A percentile compares a stretch with the other conserved stretches of the same genome.
phyloP scores from a whole-genome alignment of 2,797 vertebrate species.

The Setipinna tenuifilis region DNA sequence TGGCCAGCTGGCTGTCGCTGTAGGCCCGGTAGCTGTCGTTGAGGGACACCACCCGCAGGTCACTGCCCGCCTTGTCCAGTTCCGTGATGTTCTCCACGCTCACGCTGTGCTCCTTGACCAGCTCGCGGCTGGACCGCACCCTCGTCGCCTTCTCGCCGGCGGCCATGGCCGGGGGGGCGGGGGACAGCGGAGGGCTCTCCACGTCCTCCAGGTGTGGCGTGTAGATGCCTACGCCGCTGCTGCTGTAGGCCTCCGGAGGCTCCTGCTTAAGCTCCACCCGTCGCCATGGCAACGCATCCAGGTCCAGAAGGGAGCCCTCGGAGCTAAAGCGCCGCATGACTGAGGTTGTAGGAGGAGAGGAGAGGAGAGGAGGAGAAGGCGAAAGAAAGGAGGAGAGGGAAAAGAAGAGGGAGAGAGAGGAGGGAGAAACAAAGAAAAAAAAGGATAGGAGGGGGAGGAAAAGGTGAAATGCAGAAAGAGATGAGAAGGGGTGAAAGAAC shows the following conservation, averaged over 20 bases:
- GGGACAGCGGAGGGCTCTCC: not conserved
- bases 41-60: slow-evolving; percentile 59
- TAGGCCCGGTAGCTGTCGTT: slow-evolving; percentile 75
- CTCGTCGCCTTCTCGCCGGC: not conserved
- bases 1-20: slow-evolving; percentile 79
- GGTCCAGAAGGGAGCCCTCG: slow-evolving; percentile 74
- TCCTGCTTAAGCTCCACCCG: slow-evolving; percentile 40
- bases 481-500: not conserved
- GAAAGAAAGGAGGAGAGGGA: not conserved
- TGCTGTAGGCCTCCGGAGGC: slow-evolving; percentile 37
- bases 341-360: not conserved
- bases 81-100: slow-evolving; percentile 67
- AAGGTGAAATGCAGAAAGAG: slow-evolving; percentile 30
- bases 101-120: slow-evolving; percentile 67
- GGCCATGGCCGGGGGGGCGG: not conserved
- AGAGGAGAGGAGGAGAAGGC: not conserved
- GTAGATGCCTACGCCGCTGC: not conserved
- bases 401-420: slow-evolving; percentile 9
- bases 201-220: not conserved
- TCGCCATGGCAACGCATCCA: slow-evolving; percentile 72
- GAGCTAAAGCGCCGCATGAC: slow-evolving; percentile 78
- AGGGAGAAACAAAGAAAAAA: not conserved
- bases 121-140: slow-evolving; percentile 24
- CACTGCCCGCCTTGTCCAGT: slow-evolving; percentile 52
- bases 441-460: not conserved